Conservation (phyloP, 2,888 invertebrate species). For the Choristoneura rosaceana region DNA sequence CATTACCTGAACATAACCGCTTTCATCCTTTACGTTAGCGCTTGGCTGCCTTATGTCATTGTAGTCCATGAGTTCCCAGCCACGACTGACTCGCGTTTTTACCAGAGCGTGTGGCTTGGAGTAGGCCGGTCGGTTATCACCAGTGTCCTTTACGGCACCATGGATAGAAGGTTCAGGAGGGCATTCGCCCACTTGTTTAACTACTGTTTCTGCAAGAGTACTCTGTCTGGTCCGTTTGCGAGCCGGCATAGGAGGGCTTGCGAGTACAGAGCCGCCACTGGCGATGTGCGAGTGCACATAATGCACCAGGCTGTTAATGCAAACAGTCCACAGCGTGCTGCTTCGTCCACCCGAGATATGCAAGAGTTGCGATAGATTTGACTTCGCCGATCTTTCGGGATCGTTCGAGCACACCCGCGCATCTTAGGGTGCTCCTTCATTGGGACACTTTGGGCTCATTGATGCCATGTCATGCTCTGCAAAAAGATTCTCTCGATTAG, state of each 20-base stretch:
- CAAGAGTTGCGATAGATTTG: conserved; percentile 50
- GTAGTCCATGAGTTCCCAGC: conserved; percentile 82
- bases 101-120: conserved; percentile 89
- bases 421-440: too few species aligned
- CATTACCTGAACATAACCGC: conserved; percentile 88
- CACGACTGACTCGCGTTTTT: conserved; percentile 84
- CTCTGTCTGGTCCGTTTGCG: conserved; percentile 86
- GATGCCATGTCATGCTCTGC: too few species aligned
- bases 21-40: conserved; percentile 86
- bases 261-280: conserved; percentile 74
- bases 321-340: conserved; percentile 77
- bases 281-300: conserved; percentile 90
- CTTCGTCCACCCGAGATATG: conserved; percentile 51
- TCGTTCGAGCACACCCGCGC: too few species aligned
- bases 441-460: too few species aligned
- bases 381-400: neutral
- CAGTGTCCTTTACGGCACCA: conserved; percentile 85
- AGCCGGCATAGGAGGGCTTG: conserved; percentile 81
- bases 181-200: conserved; percentile 91
- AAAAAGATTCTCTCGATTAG: too few species aligned
- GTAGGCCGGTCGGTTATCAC: conserved; percentile 89
- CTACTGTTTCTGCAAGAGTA: conserved; percentile 92
- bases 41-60: conserved; percentile 89
- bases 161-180: conserved; percentile 89
- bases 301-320: conserved; percentile 71